These are phyloP conservation scores for Parasteatoda lunata DNA, from an alignment of 2,888 invertebrate species.

Conservation along the genomic window DNA sequence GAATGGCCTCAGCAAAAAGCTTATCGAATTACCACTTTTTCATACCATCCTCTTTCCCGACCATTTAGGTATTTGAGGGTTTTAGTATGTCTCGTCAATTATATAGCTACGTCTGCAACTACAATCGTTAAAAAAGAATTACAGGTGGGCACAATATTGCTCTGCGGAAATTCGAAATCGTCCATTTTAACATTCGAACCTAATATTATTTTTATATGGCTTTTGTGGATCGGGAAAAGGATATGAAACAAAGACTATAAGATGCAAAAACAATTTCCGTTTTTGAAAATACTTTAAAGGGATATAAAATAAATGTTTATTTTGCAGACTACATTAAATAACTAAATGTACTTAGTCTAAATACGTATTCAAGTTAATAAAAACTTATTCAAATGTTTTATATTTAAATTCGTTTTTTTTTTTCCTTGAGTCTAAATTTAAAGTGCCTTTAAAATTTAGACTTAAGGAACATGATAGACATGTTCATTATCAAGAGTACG, in stretches of 20 bases:
- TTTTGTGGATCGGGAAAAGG: background rate
- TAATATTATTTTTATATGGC: background rate
- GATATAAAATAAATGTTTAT: too few species aligned
- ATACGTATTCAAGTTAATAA: too few species aligned
- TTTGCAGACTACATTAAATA: too few species aligned
- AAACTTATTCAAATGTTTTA: too few species aligned
- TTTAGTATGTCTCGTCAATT: slow-evolving; percentile 25
- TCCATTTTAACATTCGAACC: background rate
- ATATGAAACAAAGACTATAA: background rate
- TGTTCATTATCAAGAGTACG: too few species aligned
- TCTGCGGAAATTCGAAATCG: slow-evolving; percentile 5
- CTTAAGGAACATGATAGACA: too few species aligned
- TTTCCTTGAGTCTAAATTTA: too few species aligned
- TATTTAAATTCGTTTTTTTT: too few species aligned
- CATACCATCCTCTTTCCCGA: slow-evolving; percentile 19
- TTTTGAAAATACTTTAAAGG: too few species aligned
- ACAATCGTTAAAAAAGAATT: slow-evolving; percentile 38
- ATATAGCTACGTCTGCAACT: slow-evolving; percentile 15
- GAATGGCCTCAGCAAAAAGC: slow-evolving; percentile 8
- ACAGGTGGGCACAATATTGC: slow-evolving; percentile 12
- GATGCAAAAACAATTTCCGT: too few species aligned
- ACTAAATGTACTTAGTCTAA: too few species aligned
- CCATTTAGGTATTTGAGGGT: slow-evolving; percentile 33
- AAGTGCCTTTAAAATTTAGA: too few species aligned
- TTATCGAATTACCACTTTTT: slow-evolving; percentile 22